Conservation (phyloP, 2,113 vertebrate genomes). For the Mola mola region DNA sequence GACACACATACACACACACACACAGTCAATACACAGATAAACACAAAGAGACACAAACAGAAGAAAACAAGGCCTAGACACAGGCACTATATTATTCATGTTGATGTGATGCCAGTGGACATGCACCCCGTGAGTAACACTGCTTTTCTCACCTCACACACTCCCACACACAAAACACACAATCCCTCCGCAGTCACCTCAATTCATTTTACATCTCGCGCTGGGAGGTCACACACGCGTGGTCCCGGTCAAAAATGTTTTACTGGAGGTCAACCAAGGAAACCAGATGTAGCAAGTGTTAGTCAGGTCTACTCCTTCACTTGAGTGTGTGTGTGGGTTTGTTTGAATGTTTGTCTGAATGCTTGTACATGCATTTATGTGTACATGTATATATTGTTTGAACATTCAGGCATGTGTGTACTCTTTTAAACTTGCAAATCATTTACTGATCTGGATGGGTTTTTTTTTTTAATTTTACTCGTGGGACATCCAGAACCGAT, state of each 20-base stretch:
- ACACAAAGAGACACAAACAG: constrained; percentile 43
- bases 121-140: constrained; percentile 65
- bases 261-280: constrained; percentile 41
- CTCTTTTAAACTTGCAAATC: too few relatives aligned
- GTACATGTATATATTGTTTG: too few relatives aligned
- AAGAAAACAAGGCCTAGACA: constrained; percentile 44
- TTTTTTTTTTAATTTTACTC: too few relatives aligned
- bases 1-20: constrained; percentile 6
- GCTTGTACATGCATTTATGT: too few relatives aligned
- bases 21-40: constrained; percentile 4
- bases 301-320: not conserved
- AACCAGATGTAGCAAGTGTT: constrained; percentile 43
- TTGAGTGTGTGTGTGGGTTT: constrained; percentile 13
- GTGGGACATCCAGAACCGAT: too few relatives aligned
- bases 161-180: constrained; percentile 60
- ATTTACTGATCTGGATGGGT: too few relatives aligned
- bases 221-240: not conserved
- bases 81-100: constrained; percentile 72
- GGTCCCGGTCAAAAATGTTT: constrained; percentile 24
- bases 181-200: constrained; percentile 38
- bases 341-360: not conserved
- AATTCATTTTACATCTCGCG: constrained; percentile 49
- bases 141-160: constrained; percentile 72
- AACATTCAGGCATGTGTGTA: too few relatives aligned
- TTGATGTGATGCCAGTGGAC: constrained; percentile 77